Evolutionary conservation across 2,888 invertebrate species (phyloP), one percentile per base, ranked within the genome.

Genomic region (Cetonia aurata): DNA sequence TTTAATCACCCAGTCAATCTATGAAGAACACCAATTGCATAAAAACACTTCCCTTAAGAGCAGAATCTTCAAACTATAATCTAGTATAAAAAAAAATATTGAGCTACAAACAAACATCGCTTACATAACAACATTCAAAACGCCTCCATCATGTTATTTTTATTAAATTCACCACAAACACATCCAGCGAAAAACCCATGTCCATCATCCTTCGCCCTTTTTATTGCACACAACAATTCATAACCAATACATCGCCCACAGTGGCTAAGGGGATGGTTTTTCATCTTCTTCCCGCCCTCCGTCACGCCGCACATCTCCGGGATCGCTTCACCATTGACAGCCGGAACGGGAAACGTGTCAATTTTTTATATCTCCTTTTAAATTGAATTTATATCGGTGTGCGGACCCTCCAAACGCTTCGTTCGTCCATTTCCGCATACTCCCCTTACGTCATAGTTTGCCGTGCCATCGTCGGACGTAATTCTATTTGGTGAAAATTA

Each of bases 291-390:
- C 37, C 37, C 37, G 1, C 37, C 37, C 37, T 8, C 3, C 37
- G 10, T 37, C 10, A 9, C 37, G 37, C 37, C 2, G 10, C 37
- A 1, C 37, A 4, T 37, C 37, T 9, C 4, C 37, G 37, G 9
- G 8, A 37, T 37, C 37, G 37, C 37, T 6, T 8, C 19, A n/a
- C 52, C 17, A 25, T 52, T n/a, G 52, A 52, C 25, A 19, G 50
- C 25, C 17, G 60, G 52, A 60, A 60, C 44, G 52, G 52, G 60
- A 46, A 68, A 72, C 72, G 74, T 71, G 75, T 75, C 75, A 73
- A 74, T 75, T 76, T 76, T 75, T 75, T 75, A 75, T 73, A 73
- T 73, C 74, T 70, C 68, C 73, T 69, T 65, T 74, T 73, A 73
- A 75, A 76, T 76, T 75, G 76, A 76, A 76, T 76, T 76, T 75